These are phyloP conservation scores for Brienomyrus longianalis DNA, from an alignment of 2,113 vertebrate genomes.

Conservation along the genomic window DNA sequence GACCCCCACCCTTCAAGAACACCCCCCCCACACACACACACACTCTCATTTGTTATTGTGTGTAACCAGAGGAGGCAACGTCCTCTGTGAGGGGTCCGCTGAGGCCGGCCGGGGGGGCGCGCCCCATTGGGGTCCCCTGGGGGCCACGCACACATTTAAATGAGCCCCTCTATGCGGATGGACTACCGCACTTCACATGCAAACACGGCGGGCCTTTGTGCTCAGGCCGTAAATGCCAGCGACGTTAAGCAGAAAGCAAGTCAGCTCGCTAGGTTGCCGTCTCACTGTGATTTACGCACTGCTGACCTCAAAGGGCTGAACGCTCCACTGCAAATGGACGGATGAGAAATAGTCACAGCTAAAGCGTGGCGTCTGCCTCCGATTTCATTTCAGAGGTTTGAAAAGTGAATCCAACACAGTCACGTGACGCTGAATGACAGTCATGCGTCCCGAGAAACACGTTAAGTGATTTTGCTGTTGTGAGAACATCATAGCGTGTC, in stretches of 20 bases:
- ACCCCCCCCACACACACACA: slow-evolving; percentile 6
- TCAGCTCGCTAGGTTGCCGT: neutral
- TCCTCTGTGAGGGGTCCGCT: slow-evolving; percentile 10
- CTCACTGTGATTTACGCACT: neutral
- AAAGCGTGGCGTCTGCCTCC: neutral
- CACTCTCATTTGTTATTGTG: slow-evolving; percentile 41
- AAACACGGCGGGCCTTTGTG: neutral
- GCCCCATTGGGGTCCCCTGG: neutral
- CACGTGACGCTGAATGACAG: neutral
- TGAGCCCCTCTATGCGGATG: slow-evolving; percentile 19
- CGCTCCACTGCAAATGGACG: neutral
- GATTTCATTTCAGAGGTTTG: neutral
- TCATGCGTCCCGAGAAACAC: neutral
- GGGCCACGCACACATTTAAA: slow-evolving; percentile 19
- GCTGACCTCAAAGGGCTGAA: neutral
- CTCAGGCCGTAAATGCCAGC: neutral
- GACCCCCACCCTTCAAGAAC: neutral
- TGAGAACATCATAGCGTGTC: neutral
- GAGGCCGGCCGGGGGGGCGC: neutral
- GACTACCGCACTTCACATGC: slow-evolving; percentile 12
- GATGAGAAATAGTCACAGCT: neutral
- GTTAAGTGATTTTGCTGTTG: neutral
- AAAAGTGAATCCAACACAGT: neutral
- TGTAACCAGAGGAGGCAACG: slow-evolving; percentile 36
- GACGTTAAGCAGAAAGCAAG: neutral